Evolutionary conservation across 2,113 vertebrate genomes (phyloP).

Genomic region (Cololabis saira): DNA sequence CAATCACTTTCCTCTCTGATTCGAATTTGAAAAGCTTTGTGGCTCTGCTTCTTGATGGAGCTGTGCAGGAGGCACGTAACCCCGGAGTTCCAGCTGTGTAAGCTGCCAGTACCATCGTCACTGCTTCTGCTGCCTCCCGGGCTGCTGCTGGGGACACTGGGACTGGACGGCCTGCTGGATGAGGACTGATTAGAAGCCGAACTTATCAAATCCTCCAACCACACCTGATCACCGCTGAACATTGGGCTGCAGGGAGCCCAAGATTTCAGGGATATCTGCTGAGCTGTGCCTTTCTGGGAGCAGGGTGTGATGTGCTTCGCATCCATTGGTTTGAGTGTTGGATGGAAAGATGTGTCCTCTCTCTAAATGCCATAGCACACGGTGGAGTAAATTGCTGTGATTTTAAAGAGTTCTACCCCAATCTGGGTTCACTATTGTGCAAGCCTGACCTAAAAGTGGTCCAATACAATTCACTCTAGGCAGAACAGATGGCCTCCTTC

Average conservation of each 20-base stretch:
- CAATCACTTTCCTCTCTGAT: slow-evolving; percentile 30
- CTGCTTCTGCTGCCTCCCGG: slow-evolving; percentile 59
- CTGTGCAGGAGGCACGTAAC: slow-evolving; percentile 57
- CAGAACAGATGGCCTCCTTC: slow-evolving; percentile 69
- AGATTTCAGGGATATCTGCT: slow-evolving; percentile 11
- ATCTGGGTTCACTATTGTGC: slow-evolving; percentile 55
- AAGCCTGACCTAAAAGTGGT: slow-evolving; percentile 61
- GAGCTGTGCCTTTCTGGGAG: slow-evolving; percentile 16
- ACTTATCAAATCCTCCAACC: slow-evolving; percentile 51
- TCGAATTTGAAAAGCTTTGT: slow-evolving; percentile 57
- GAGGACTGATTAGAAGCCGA: slow-evolving; percentile 23
- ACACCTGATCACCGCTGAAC: slow-evolving; percentile 37
- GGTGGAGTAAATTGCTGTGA: slow-evolving; percentile 46
- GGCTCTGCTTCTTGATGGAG: slow-evolving; percentile 72
- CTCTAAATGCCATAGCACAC: slow-evolving; percentile 54
- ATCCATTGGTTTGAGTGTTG: slow-evolving; percentile 33
- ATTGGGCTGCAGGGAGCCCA: slow-evolving; percentile 12
- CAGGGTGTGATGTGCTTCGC: slow-evolving; percentile 13
- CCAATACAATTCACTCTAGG: slow-evolving; percentile 70
- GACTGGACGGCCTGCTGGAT: slow-evolving; percentile 38
- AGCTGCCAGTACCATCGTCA: slow-evolving; percentile 38
- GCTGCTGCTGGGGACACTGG: slow-evolving; percentile 60
- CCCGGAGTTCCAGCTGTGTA: slow-evolving; percentile 56
- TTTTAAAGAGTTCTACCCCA: slow-evolving; percentile 73
- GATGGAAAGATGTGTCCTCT: slow-evolving; percentile 23